phyloP scores from a whole-genome alignment of 2,888 invertebrate species.

The Phymatocera aterrima region DNA sequence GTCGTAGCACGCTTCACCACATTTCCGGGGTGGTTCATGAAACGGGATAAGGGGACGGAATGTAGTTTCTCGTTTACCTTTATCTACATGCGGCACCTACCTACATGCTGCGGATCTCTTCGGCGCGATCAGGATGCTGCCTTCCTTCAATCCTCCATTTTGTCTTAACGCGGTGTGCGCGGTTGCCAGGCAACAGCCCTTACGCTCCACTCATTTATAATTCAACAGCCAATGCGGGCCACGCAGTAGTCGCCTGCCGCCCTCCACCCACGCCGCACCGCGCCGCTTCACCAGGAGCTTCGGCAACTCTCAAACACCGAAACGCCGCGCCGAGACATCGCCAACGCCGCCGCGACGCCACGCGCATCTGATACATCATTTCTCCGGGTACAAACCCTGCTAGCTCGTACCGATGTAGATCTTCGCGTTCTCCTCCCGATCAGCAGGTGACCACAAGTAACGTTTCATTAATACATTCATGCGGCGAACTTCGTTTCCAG shows the following conservation, averaged over 20 bases:
- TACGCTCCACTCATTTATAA: conserved; percentile 75
- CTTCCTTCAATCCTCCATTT: conserved; percentile 69
- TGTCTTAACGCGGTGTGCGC: conserved; percentile 73
- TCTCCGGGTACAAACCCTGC: neutral
- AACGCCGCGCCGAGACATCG: conserved; percentile 8
- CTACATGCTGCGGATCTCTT: neutral
- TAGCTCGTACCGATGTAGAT: neutral
- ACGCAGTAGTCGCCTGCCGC: conserved; percentile 63
- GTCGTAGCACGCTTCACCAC: no score
- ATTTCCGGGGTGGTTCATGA: neutral
- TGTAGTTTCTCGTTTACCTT: no score
- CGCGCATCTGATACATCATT: neutral
- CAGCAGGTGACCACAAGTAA: neutral
- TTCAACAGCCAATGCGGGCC: conserved; percentile 75
- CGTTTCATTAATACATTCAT: neutral
- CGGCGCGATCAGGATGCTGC: conserved; percentile 57
- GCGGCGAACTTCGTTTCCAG: neutral
- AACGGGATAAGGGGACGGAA: neutral
- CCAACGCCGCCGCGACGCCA: conserved; percentile 13
- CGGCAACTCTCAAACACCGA: conserved; percentile 42
- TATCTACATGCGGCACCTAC: no score
- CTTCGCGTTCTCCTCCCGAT: neutral
- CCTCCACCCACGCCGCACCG: conserved; percentile 63
- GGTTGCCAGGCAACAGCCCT: conserved; percentile 75
- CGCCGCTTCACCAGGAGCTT: conserved; percentile 15